Base-by-base conservation (phyloP, 2,113 vertebrate genomes). In the Strix uralensis region DNA sequence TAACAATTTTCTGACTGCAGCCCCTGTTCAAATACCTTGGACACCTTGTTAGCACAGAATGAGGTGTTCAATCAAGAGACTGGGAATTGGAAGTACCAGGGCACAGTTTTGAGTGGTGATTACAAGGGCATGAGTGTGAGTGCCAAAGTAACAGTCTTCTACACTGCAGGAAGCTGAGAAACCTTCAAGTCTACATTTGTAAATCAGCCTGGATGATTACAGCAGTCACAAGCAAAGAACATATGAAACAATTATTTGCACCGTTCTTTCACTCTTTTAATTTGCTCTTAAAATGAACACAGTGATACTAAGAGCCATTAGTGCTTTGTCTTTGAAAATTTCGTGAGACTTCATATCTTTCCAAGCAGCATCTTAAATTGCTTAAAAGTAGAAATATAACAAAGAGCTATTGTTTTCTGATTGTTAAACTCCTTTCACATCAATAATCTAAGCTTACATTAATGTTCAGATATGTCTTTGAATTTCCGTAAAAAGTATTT, bases 161-260 rank as follows among this genome's bases (percentile, higher is more conserved):
- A 98, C 99, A 96, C 99, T 96, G 98, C 99, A 99, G 99, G 99
- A 99, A 99, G 99, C 99, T 99, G 98, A 99, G 98, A 99, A 99
- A 99, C 99, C 99, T 99, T 99, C 99, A 99, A 99, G 99, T 98
- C 99, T 99, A 98, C 99, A 99, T 99, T 99, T 99, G 99, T 99
- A 99, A 99, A 99, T 99, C 99, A 99, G 99, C 98, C 99, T 98
- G 97, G 98, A 98, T 99, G 99, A 99, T 99, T 99, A 99, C 99
- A 98, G 98, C 98, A 99, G 98, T 98, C 98, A 98, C 99, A 98
- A 98, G 98, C 98, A 98, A 98, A 98, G 98, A 98, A 97, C 98
- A 97, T 97, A 98, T 75, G 97, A 98, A 98, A 98, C 98, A 98
- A 98, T 98, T 98, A 98, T 98, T 98, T 97, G 96, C 97, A 98